These are phyloP conservation scores for Pseudoatta argentina DNA, from an alignment of 1,140 invertebrate genomes.

Conservation along the genomic window DNA sequence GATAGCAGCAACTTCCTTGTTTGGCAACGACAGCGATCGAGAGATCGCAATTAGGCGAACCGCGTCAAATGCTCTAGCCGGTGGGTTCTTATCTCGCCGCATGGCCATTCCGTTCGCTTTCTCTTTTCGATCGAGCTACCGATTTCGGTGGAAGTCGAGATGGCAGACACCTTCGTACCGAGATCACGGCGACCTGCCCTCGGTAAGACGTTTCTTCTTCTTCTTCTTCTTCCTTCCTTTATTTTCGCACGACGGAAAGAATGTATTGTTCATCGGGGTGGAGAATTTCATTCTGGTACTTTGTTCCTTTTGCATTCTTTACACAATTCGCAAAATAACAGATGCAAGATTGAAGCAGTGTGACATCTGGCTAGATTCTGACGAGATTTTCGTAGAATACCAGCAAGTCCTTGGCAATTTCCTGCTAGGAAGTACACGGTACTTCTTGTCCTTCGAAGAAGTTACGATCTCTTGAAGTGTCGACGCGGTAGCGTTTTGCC, in stretches of 20 bases:
- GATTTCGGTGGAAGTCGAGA: conserved; percentile 68
- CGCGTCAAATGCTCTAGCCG: conserved; percentile 78
- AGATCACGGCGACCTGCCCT: conserved; percentile 13
- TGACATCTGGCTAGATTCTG: conserved; percentile 32
- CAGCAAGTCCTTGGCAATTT: conserved; percentile 20
- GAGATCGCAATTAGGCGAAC: conserved; percentile 79
- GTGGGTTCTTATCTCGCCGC: conserved; percentile 72
- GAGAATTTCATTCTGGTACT: no score
- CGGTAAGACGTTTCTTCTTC: not conserved
- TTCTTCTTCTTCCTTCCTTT: not conserved
- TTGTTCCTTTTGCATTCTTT: not conserved
- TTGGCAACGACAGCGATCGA: conserved; percentile 73
- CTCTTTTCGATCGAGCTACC: conserved; percentile 73
- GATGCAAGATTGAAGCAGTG: conserved; percentile 21
- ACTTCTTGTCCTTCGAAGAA: conserved; percentile 40
- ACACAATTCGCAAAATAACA: conserved; percentile 17
- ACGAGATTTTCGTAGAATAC: conserved; percentile 26
- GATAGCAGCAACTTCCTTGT: conserved; percentile 78
- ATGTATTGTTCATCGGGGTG: not conserved
- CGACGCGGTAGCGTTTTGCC: conserved; percentile 14
- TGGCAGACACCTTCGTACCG: conserved; percentile 34
- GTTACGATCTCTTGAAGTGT: conserved; percentile 54
- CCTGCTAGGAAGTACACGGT: conserved; percentile 17
- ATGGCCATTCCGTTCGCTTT: conserved; percentile 77
- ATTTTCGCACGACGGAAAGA: not conserved